phyloP scores from a whole-genome alignment of 2,888 invertebrate species.

The Muschampia plurimacula region DNA sequence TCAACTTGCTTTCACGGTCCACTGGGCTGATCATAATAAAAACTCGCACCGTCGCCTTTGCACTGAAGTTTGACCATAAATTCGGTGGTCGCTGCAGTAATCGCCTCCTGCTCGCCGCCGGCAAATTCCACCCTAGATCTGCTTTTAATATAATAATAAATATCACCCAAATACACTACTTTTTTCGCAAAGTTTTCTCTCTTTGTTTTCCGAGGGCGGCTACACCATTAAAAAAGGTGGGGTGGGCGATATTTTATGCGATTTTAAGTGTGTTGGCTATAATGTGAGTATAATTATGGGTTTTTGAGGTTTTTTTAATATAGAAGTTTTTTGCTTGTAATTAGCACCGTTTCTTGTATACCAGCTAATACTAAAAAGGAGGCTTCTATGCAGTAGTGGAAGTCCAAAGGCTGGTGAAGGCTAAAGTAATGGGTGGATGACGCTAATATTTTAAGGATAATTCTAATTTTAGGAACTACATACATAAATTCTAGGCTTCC shows the following conservation, averaged over 20 bases:
- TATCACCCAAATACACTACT: constrained; percentile 78
- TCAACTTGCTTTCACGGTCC: constrained; percentile 86
- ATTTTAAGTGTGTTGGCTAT: constrained; percentile 82
- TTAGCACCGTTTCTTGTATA: neutral
- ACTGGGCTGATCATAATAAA: constrained; percentile 86
- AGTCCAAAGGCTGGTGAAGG: too few relatives aligned
- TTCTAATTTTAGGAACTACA: too few relatives aligned
- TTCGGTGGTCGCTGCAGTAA: constrained; percentile 78
- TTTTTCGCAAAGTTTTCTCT: constrained; percentile 70
- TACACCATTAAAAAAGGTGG: constrained; percentile 81
- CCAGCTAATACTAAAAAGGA: neutral
- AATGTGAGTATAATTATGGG: constrained; percentile 61
- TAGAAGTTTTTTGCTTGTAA: neutral
- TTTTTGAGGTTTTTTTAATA: constrained; percentile 4
- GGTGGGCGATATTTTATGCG: constrained; percentile 81
- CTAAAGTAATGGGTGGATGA: too few relatives aligned
- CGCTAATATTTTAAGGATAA: too few relatives aligned
- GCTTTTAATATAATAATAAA: constrained; percentile 84
- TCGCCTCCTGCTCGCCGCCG: constrained; percentile 66
- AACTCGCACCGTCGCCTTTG: constrained; percentile 84
- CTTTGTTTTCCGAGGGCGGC: constrained; percentile 77
- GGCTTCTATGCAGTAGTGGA: neutral
- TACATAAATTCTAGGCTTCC: too few relatives aligned
- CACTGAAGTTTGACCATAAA: constrained; percentile 86
- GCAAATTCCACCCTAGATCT: constrained; percentile 74